A percentile compares a stretch with the other conserved stretches of the same genome.
These are phyloP conservation scores for Agrotis segetum DNA, from an alignment of 2,888 invertebrate genomes.

Conservation along the genomic window DNA sequence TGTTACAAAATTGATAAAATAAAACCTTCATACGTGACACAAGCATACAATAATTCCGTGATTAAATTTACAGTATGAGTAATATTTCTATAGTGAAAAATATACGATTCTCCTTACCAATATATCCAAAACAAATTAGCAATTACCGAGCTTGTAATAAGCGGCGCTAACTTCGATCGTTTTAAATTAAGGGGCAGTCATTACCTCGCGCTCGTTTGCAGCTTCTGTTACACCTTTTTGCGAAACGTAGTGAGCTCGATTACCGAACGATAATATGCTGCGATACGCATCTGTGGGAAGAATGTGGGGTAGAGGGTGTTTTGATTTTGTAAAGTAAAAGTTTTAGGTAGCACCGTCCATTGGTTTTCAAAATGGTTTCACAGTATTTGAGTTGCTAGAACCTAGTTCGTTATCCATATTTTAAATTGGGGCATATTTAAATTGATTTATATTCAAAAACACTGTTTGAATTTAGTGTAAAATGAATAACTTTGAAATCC, in stretches of 20 bases:
- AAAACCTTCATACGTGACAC: too few relatives aligned
- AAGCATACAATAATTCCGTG: neutral
- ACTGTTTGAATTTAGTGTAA: neutral
- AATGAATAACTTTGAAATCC: neutral
- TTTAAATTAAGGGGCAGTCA: conserved; percentile 86
- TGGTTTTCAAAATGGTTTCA: too few relatives aligned
- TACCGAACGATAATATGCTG: conserved; percentile 83
- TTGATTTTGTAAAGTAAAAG: neutral
- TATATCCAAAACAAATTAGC: conserved; percentile 76
- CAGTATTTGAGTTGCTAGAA: too few relatives aligned
- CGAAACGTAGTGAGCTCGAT: conserved; percentile 78
- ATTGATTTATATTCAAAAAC: neutral
- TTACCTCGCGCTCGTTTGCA: conserved; percentile 81
- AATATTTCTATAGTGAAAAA: neutral
- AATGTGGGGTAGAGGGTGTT: conserved; percentile 78
- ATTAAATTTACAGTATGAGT: neutral
- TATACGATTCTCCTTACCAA: neutral
- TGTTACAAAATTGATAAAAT: too few relatives aligned
- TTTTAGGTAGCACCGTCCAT: neutral
- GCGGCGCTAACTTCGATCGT: conserved; percentile 73
- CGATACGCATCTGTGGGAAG: conserved; percentile 79
- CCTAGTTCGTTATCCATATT: too few relatives aligned
- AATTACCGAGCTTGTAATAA: conserved; percentile 78
- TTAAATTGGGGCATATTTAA: neutral
- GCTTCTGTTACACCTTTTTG: conserved; percentile 90